A percentile compares a stretch with the other conserved stretches of the same genome.
Evolutionary conservation across 2,797 vertebrate species (phyloP).

Genomic region (Salarias fasciatus): DNA sequence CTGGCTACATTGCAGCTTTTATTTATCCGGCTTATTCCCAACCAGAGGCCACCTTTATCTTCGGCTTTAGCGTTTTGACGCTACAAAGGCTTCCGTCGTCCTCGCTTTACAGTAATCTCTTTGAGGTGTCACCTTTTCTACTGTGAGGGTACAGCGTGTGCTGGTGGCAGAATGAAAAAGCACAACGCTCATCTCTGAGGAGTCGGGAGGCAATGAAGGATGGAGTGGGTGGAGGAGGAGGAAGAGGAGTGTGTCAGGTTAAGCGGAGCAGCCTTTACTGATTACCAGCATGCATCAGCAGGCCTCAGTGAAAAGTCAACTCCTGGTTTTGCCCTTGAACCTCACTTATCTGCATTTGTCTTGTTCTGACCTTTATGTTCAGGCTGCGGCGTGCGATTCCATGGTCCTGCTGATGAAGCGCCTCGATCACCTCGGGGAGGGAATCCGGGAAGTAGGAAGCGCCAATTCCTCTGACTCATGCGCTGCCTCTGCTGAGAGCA

Average conservation of each 20-base stretch:
- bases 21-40: constrained; percentile 2
- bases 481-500: constrained; percentile 41
- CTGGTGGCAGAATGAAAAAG: constrained; percentile 16
- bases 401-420: constrained; percentile 83
- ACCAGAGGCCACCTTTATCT: neutral
- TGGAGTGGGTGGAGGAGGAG: constrained; percentile 31
- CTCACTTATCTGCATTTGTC: constrained; percentile 27
- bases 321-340: constrained; percentile 10
- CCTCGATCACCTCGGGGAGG: constrained; percentile 81
- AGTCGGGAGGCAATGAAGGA: constrained; percentile 24
- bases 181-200: constrained; percentile 30
- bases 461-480: constrained; percentile 63
- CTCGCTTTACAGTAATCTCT: constrained; percentile 35
- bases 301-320: constrained; percentile 21
- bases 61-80: neutral
- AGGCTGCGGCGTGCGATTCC: constrained; percentile 74
- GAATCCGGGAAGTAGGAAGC: constrained; percentile 78
- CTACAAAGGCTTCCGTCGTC: constrained; percentile 10
- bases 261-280: constrained; percentile 6
- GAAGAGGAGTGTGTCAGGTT: constrained; percentile 19
- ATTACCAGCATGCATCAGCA: neutral
- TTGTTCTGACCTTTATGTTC: constrained; percentile 53
- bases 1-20: constrained; percentile 4
- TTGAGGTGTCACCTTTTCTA: constrained; percentile 44
- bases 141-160: constrained; percentile 19